These are phyloP conservation scores for Pseudonaja textilis DNA, from an alignment of 2,113 vertebrate genomes.

Conservation along the genomic window DNA sequence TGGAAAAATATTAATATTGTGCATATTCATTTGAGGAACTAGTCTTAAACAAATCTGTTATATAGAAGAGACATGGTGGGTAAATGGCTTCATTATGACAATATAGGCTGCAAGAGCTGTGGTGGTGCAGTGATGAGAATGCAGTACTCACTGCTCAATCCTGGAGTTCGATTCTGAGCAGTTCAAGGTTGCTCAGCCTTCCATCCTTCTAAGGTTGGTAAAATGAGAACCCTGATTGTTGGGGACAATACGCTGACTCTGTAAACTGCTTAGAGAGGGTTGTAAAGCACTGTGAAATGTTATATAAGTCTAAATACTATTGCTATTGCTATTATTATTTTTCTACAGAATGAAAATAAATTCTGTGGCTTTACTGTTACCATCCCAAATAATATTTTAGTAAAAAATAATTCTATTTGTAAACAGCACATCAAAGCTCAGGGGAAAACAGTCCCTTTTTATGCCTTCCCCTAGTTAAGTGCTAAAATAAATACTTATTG, in stretches of 20 bases:
- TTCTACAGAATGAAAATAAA: not conserved
- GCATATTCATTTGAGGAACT: not conserved
- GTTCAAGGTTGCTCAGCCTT: too few species aligned
- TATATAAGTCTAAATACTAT: too few species aligned
- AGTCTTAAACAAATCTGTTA: not conserved
- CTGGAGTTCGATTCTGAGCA: too few species aligned
- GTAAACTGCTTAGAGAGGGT: too few species aligned
- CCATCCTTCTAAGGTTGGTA: too few species aligned
- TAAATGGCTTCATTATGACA: not conserved
- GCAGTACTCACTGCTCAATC: too few species aligned
- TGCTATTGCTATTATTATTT: not conserved
- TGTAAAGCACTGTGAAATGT: too few species aligned
- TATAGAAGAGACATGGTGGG: not conserved
- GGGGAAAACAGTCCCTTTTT: not conserved
- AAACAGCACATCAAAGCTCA: not conserved
- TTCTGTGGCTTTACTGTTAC: not conserved
- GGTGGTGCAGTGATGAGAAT: too few species aligned
- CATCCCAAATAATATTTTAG: not conserved
- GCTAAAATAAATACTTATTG: constrained; percentile 24
- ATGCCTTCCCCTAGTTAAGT: not conserved
- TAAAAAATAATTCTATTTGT: not conserved
- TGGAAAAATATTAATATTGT: not conserved
- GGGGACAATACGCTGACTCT: too few species aligned
- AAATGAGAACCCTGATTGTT: too few species aligned
- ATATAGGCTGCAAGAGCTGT: not conserved